phyloP scores from a whole-genome alignment of 37 sponge, comb jelly and placozoan species.

The Eunapius fragilis region DNA sequence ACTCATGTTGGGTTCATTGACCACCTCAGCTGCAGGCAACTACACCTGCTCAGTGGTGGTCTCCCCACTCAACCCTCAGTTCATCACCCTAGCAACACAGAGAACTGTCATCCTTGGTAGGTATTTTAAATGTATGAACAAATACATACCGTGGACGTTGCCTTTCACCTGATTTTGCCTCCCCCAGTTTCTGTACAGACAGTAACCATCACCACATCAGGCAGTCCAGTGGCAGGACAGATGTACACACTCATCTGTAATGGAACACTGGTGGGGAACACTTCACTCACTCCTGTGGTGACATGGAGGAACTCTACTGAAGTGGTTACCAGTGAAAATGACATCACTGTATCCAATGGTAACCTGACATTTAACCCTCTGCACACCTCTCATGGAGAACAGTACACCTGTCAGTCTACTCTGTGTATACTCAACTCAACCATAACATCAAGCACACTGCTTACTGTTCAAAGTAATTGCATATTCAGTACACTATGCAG shows the following conservation, averaged over 20 bases:
- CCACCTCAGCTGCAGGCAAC: background rate
- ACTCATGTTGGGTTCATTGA: background rate
- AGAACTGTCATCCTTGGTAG: too few species aligned
- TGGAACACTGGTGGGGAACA: background rate
- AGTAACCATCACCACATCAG: background rate
- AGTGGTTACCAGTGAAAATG: background rate
- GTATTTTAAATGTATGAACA: too few species aligned
- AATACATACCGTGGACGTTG: too few species aligned
- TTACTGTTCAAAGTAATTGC: too few species aligned
- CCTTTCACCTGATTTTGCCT: background rate
- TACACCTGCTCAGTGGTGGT: background rate
- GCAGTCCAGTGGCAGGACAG: background rate
- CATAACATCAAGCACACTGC: too few species aligned
- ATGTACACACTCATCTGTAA: background rate
- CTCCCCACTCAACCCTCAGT: too few species aligned
- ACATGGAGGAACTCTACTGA: background rate
- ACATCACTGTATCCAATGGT: background rate
- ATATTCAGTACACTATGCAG: too few species aligned
- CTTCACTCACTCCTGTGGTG: background rate
- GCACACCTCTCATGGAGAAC: background rate
- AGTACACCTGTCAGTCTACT: background rate
- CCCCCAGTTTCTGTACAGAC: background rate
- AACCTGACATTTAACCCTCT: background rate
- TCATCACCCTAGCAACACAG: too few species aligned
- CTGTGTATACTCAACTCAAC: too few species aligned